phyloP scores from a whole-genome alignment of 2,888 invertebrate species.

The Tuta absoluta region DNA sequence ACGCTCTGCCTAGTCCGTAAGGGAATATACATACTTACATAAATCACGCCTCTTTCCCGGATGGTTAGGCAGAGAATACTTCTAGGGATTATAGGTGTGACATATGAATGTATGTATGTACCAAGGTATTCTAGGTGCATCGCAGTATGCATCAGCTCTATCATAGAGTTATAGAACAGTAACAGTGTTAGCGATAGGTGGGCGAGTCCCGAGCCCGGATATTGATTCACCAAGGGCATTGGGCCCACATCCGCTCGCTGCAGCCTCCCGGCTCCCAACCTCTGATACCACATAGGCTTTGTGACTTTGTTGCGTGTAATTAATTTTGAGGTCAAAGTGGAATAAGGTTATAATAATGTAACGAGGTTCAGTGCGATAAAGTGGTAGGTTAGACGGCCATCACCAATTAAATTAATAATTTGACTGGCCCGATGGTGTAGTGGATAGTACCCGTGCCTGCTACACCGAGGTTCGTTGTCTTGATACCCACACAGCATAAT shows the following conservation, averaged over 20 bases:
- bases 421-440: too few species aligned
- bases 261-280: constrained; percentile 36
- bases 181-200: constrained; percentile 11
- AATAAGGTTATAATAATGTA: constrained; percentile 28
- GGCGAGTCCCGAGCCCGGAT: constrained; percentile 53
- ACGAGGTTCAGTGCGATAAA: constrained; percentile 22
- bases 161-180: constrained; percentile 6
- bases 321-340: constrained; percentile 51
- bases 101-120: too few species aligned
- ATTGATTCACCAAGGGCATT: constrained; percentile 74
- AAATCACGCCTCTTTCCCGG: too few species aligned
- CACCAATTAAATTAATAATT: too few species aligned
- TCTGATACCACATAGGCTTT: constrained; percentile 60
- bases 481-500: too few species aligned
- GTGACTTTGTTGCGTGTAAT: constrained; percentile 59
- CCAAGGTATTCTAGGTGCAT: too few species aligned
- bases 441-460: too few species aligned
- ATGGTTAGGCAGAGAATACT: too few species aligned
- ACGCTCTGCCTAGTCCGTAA: too few species aligned
- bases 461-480: too few species aligned
- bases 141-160: background rate
- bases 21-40: too few species aligned
- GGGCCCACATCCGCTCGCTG: constrained; percentile 61
- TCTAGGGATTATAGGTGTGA: too few species aligned
- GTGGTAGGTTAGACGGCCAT: background rate